These are phyloP conservation scores for Cryptus viduatorius DNA, from an alignment of 2,888 invertebrate species.

Conservation along the genomic window DNA sequence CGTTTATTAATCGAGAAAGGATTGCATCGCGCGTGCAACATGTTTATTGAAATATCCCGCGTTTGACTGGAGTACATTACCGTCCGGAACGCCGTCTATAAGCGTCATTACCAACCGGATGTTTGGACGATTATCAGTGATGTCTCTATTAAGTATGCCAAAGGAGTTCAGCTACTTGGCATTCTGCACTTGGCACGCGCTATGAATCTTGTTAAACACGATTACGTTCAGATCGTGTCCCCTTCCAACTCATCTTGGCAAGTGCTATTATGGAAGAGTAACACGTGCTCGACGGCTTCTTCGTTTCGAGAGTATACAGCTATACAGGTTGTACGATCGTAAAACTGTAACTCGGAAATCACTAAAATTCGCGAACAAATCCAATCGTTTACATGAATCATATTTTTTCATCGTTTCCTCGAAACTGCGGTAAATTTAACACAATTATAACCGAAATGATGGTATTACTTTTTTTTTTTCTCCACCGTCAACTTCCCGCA, in stretches of 20 bases:
- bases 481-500: too few species aligned
- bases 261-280: slow-evolving; percentile 50
- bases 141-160: slow-evolving; percentile 29
- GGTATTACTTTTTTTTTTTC: too few species aligned
- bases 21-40: too few species aligned
- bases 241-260: slow-evolving; percentile 26
- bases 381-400: too few species aligned
- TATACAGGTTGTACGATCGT: slow-evolving; percentile 8
- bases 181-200: slow-evolving; percentile 43
- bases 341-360: too few species aligned
- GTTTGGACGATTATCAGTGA: slow-evolving; percentile 18
- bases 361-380: too few species aligned
- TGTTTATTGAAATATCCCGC: too few species aligned
- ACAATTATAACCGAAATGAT: too few species aligned
- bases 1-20: too few species aligned
- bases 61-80: too few species aligned
- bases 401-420: too few species aligned
- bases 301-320: neutral
- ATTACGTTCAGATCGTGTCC: slow-evolving; percentile 17
- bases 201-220: slow-evolving; percentile 53
- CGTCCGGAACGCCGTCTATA: neutral
- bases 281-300: slow-evolving; percentile 28
- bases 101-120: neutral
- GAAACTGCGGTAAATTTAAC: too few species aligned
- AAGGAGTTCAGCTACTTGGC: slow-evolving; percentile 42